Percentiles rank a stretch among this genome's conserved stretches.
Evolutionary conservation across 2,797 vertebrate species (phyloP).

Genomic region (Anguilla anguilla): DNA sequence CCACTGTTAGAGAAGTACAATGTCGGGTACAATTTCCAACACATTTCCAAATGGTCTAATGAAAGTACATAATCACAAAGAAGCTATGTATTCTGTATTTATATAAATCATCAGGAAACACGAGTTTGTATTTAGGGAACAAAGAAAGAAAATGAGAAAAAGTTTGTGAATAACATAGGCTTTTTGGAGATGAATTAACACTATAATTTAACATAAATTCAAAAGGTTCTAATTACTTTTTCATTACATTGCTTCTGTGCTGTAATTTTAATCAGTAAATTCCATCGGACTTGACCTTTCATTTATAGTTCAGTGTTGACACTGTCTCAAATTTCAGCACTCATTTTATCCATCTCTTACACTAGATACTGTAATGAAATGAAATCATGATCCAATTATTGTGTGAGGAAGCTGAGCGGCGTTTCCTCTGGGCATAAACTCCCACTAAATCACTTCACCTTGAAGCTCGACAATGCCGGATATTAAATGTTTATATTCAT

Average conservation of each 20-base stretch:
- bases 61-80: not conserved
- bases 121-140: not conserved
- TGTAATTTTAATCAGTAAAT: not conserved
- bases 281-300: not conserved
- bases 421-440: not conserved
- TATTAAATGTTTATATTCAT: slow-evolving; percentile 38
- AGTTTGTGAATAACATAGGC: not conserved
- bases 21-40: not conserved
- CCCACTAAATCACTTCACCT: not conserved
- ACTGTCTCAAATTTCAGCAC: not conserved
- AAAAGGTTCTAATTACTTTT: not conserved
- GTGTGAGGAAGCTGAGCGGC: not conserved
- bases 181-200: not conserved
- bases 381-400: not conserved
- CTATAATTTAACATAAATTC: not conserved
- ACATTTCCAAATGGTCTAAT: not conserved
- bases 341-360: not conserved
- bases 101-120: too few species aligned
- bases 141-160: not conserved
- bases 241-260: not conserved
- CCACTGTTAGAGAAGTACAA: not conserved
- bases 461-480: slow-evolving; percentile 1
- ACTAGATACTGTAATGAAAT: not conserved
- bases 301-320: not conserved
- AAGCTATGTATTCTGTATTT: not conserved